A percentile compares a stretch with the other conserved stretches of the same genome.
Evolutionary conservation across 2,797 vertebrate species (phyloP).

Genomic region (Adelosebastes latens): DNA sequence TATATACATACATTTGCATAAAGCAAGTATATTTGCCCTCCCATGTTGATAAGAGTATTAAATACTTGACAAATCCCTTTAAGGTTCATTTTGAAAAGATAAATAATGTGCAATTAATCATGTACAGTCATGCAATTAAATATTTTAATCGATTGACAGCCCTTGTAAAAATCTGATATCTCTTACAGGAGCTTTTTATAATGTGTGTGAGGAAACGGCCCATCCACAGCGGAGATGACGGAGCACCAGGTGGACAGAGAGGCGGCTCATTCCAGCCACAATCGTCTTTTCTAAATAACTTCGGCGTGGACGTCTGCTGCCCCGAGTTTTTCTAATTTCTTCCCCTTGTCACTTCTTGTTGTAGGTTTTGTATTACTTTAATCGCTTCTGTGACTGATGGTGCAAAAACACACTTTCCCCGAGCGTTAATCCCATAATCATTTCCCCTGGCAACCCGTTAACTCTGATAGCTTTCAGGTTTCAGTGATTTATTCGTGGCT

Average conservation of each 20-base stretch:
- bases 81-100: too few species aligned
- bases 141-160: too few species aligned
- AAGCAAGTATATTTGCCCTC: accelerated
- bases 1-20: too few species aligned
- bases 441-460: conserved; percentile 31
- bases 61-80: too few species aligned
- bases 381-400: conserved; percentile 51
- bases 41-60: too few species aligned
- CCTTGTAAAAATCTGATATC: not conserved
- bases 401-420: conserved; percentile 50
- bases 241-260: conserved; percentile 41
- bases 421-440: conserved; percentile 55
- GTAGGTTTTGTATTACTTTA: conserved; percentile 52
- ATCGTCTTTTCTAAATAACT: conserved; percentile 21
- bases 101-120: too few species aligned
- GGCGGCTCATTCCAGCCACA: conserved; percentile 21
- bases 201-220: not conserved
- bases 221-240: not conserved
- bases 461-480: conserved; percentile 51
- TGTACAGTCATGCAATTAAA: accelerated
- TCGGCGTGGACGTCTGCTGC: conserved; percentile 6
- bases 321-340: conserved; percentile 57
- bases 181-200: not conserved
- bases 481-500: conserved; percentile 43
- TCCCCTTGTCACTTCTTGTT: conserved; percentile 60